phyloP scores from a whole-genome alignment of 2,888 invertebrate genomes.

The Eupithecia dodoneata region DNA sequence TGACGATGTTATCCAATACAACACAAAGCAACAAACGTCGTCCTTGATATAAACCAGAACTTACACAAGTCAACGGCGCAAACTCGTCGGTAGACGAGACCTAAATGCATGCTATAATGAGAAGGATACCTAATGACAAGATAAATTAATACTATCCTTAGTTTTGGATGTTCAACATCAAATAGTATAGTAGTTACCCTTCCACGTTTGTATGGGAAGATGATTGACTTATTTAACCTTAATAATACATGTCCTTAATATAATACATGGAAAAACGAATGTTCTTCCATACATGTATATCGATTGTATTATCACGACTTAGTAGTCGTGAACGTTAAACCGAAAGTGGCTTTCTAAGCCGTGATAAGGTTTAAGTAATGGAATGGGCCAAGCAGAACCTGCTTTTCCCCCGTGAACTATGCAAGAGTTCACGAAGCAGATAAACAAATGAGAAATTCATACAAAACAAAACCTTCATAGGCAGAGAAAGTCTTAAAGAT shows the following conservation, averaged over 20 bases:
- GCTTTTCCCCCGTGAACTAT: constrained; percentile 40
- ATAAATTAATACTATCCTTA: no score
- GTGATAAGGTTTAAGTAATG: constrained; percentile 38
- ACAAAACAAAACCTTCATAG: background rate
- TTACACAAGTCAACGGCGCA: background rate
- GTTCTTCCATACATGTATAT: no score
- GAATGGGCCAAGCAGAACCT: constrained; percentile 35
- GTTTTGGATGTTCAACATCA: no score
- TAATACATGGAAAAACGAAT: constrained; percentile 51
- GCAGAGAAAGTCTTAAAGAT: background rate
- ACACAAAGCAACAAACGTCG: constrained; percentile 19
- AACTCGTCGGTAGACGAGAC: no score
- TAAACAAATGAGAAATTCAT: constrained; percentile 6
- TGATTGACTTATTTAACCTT: no score
- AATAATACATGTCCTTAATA: background rate
- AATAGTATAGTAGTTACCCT: no score
- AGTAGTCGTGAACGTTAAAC: constrained; percentile 62
- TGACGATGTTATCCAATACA: constrained; percentile 34
- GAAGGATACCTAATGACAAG: no score
- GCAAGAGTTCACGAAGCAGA: constrained; percentile 26
- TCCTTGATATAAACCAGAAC: constrained; percentile 30
- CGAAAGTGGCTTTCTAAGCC: constrained; percentile 67
- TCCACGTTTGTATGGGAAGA: no score
- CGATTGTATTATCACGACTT: no score
- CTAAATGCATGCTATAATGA: no score